Base-by-base conservation (phyloP, 2,113 vertebrate genomes). In the Dinomys branickii region DNA sequence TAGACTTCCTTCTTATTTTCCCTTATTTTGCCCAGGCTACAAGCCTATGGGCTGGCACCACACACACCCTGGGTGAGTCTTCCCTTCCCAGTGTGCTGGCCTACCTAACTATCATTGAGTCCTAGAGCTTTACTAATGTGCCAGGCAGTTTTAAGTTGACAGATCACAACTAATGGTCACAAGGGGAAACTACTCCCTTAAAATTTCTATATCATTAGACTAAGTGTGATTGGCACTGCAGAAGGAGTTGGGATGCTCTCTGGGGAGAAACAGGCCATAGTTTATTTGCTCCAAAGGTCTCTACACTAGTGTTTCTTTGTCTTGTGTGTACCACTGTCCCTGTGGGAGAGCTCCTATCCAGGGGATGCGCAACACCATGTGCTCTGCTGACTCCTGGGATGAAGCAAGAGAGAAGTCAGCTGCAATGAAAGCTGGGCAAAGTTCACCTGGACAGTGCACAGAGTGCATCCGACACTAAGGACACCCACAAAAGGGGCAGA, bases 401-500 rank as follows among this genome's bases (percentile, higher is more conserved):
- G 22, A 50, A 92, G 19, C 24, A 20, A 69, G 91, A 78, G 71
- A 90, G 35, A 63, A 41, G 4, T 20, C 44, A 63, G 33, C 12
- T 19, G 7, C 2, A 3, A 10, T 4, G 35, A 69, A 41, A 24
- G 10, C 20, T 0, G 24, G 7, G 73, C 26, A 30, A 65, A 52
- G 17, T 13, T 78, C 47, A 10, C 10, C 35, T 11, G 13, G 47
- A 78, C 28, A 85, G 33, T 3, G 22, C 22, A 7, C 16, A 28
- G 12, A 9, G 5, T 67, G 59, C 47, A 10, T 19, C 30, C 75
- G 50, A 20, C 1, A 17, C 54, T 44, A 26, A 28, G 12, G n/a
- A 35, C 0, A 9, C 58, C 26, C 0, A 1, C 11, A 20, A 22
- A 56, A 84, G 52, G 78, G 54, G 11, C 0, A 11, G 0, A 10